Evolutionary conservation across 2,113 vertebrate genomes (phyloP).

Genomic region (Natator depressus): DNA sequence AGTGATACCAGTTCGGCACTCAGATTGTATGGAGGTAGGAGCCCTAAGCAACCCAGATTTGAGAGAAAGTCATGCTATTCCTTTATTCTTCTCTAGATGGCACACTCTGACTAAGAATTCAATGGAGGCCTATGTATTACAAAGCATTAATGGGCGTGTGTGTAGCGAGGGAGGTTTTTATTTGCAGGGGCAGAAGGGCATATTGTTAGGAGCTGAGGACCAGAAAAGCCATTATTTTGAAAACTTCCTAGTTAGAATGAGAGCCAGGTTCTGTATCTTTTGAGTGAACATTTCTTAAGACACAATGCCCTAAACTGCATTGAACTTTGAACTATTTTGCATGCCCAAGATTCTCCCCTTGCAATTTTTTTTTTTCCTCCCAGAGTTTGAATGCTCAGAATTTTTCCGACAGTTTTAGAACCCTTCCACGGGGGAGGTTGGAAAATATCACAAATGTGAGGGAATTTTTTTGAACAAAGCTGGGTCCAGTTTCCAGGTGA

Average conservation of each 20-base stretch:
- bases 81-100: constrained; percentile 74
- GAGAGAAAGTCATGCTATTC: neutral
- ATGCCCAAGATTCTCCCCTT: fast-evolving
- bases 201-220: neutral
- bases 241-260: neutral
- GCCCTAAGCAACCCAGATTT: no score
- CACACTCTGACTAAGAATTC: constrained; percentile 36
- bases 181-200: neutral
- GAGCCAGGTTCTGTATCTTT: neutral
- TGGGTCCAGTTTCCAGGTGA: neutral
- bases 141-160: no score
- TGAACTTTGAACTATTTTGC: neutral
- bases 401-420: fast-evolving
- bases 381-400: neutral
- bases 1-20: no score
- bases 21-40: neutral
- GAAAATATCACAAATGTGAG: neutral
- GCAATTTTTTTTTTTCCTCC: neutral
- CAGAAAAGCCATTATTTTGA: neutral
- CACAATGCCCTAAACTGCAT: fast-evolving
- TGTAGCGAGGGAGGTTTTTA: neutral
- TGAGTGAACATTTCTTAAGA: neutral
- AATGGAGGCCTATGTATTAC: fast-evolving
- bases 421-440: fast-evolving
- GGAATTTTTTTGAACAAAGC: neutral